Evolutionary conservation across 2,888 invertebrate species (phyloP), one percentile per base, ranked within the genome.

Genomic region (Stegana nigrithorax): DNA sequence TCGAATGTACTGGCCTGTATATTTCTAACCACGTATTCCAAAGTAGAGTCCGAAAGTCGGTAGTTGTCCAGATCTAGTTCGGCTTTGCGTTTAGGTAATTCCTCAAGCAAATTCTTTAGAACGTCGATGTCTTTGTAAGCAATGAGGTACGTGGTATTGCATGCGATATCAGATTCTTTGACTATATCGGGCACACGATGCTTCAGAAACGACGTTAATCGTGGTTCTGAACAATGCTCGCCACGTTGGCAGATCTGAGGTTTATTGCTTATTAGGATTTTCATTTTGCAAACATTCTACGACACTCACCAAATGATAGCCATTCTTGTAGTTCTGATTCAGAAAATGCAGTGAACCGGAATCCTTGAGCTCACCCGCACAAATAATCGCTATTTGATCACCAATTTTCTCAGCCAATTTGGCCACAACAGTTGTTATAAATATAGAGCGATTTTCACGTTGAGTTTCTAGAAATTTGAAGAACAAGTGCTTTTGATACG

Each of bases 341-440:
- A 95, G 87, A 78, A 89, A 92, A 80, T 89, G 90, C 3, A 92
- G 91, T 0, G 91, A 90, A 5, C 93, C 94, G 64, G 90, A 90
- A 76, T 93, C 93, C 72, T 92, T 90, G 25, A 95, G 84, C 12
- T 88, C 87, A 0, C 95, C 94, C 29, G 89, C 89, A 0, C 93
- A 89, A 91, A 95, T 91, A 60, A 95, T 93, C n/a, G 92, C 94
- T 61, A 95, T 92, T 42, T 93, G 87, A 83, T 95, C 94, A 0
- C 93, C 94, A 1, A 95, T 87, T 62, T 91, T 87, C 81, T 94
- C 94, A 1, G 95, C 94, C 84, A 95, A 94, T 77, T 94, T 93
- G 91, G 94, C 93, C 81, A 92, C 92, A 83, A 95, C 93, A 0
- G 93, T 93, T 0, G 94, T 92, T 50, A 95, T 85, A 55, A 95